A percentile compares a stretch with the other conserved stretches of the same genome.
Evolutionary conservation across 2,888 invertebrate species (phyloP).

Genomic region (Stenchaetothrips biformis): DNA sequence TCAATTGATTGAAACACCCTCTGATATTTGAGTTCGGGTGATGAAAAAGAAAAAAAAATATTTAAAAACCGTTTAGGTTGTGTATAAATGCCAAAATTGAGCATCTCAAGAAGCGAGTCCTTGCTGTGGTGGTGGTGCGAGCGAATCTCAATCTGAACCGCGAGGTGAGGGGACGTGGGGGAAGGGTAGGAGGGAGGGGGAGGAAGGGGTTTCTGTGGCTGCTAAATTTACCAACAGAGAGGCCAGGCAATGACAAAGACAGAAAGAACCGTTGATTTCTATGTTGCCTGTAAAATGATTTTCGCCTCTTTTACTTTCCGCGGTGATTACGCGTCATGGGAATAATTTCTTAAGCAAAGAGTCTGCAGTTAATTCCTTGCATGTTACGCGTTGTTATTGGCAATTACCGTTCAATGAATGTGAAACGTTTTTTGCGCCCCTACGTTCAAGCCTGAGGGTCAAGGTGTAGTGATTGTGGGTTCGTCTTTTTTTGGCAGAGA

Average conservation of each 20-base stretch:
- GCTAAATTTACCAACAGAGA: conserved; percentile 23
- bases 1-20: too few relatives aligned
- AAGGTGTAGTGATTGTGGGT: not conserved
- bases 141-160: too few relatives aligned
- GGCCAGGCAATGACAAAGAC: conserved; percentile 24
- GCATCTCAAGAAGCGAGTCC: too few relatives aligned
- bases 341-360: not conserved
- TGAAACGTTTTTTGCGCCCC: not conserved
- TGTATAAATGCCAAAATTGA: too few relatives aligned
- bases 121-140: too few relatives aligned
- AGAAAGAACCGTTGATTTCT: conserved; percentile 11
- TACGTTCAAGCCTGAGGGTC: not conserved
- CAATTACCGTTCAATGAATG: not conserved
- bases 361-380: not conserved
- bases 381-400: not conserved
- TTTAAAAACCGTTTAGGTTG: too few relatives aligned
- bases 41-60: too few relatives aligned
- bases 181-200: too few relatives aligned
- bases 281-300: not conserved
- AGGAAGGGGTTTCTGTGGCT: not conserved
- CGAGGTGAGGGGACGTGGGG: too few relatives aligned
- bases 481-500: not conserved
- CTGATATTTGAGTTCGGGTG: too few relatives aligned
- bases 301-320: not conserved
- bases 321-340: not conserved